Evolutionary conservation across 2,113 vertebrate genomes (phyloP), one percentile per base, ranked within the genome.

Genomic region (Hystrix brachyura): DNA sequence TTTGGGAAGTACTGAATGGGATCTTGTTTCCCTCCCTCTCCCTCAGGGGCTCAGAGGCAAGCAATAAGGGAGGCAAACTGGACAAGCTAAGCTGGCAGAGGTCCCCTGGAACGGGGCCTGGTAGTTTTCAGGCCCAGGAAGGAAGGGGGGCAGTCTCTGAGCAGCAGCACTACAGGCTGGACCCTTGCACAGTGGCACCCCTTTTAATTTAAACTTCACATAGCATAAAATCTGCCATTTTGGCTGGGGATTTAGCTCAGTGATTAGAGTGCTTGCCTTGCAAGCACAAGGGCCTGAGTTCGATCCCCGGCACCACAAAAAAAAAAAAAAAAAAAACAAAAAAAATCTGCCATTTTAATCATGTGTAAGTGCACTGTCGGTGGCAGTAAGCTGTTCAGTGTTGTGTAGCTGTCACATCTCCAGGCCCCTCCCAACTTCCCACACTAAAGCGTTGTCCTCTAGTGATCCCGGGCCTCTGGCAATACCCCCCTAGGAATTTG

Each of bases 31-130:
- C 55, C 57, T 76, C 46, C 25, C 25, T 76, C 43, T 25, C 38
- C 46, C 25, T 48, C 25, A 1, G 51, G 17, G n/a, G 27, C 51
- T 59, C 27, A 1, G 55, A 19, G 0, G 1, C 55, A 19, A 7
- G 60, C 7, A 19, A 17, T 34, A 1, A 11, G 2, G 19, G 29
- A 4, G n/a, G 9, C 43, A 19, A 43, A 0, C 3, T 72, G 69
- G 4, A 46, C 1, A 9, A 53, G 27, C 4, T 34, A 18, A n/a
- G 34, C 15, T 7, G 0, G 25, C 0, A 38, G n/a, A 1, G 21
- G 27, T 3, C n/a, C 76, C 0, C 0, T 48, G 25, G 34, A 2
- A 29, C 19, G 21, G 15, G 25, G 46, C 72, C 25, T 55, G 38
- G 53, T 2, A 4, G 48, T 38, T 14, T 64, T 38, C 9, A 10